phyloP scores from a whole-genome alignment of 2,797 vertebrate genomes.

The Anas capensis region DNA sequence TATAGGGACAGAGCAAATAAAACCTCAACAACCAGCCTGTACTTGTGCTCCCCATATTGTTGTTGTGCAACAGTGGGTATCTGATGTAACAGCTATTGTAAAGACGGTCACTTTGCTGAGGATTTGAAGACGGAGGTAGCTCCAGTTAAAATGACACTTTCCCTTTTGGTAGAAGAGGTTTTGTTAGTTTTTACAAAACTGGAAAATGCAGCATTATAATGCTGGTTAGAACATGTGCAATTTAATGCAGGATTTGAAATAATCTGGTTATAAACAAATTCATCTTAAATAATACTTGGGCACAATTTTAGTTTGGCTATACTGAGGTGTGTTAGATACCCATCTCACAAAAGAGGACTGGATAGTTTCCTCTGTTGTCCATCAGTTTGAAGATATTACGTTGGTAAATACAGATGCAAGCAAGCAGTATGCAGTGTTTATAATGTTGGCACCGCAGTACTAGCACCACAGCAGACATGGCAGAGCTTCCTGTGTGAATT shows the following conservation, averaged over 20 bases:
- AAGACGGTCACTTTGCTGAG: not conserved
- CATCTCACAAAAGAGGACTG: not conserved
- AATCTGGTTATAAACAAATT: not conserved
- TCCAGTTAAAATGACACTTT: not conserved
- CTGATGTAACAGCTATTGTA: not conserved
- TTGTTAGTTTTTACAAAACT: not conserved
- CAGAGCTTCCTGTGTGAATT: not conserved
- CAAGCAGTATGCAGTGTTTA: not conserved
- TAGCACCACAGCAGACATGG: not conserved
- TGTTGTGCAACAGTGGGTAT: not conserved
- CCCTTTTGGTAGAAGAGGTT: not conserved
- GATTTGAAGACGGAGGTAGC: not conserved
- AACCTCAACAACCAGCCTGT: constrained; percentile 3
- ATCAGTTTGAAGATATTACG: not conserved
- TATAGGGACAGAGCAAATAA: constrained; percentile 7
- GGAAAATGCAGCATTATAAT: not conserved
- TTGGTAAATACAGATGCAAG: not conserved
- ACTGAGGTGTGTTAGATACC: not conserved
- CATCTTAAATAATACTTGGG: not conserved
- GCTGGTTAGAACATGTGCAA: not conserved
- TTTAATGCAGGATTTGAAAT: not conserved
- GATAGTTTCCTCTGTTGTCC: not conserved
- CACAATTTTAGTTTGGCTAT: not conserved
- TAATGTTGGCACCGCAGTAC: not conserved
- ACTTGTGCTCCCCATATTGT: not conserved